Percentiles rank a stretch among this genome's conserved stretches.
These are phyloP conservation scores for Madoqua kirkii DNA, from an alignment of 2,113 vertebrate species.

Conservation along the genomic window DNA sequence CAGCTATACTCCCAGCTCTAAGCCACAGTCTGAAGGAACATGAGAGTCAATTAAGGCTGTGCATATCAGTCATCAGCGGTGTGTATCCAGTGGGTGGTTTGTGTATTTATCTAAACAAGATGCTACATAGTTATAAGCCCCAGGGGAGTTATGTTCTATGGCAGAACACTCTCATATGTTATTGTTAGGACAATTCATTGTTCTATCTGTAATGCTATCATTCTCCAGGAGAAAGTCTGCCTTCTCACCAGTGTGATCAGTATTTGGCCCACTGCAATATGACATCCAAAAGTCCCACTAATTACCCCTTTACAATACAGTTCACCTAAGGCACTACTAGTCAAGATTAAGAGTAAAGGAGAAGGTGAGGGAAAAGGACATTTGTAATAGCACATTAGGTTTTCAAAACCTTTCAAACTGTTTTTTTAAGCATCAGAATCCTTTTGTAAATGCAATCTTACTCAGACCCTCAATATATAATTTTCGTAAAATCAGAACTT, in stretches of 20 bases:
- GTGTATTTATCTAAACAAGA: slow-evolving; percentile 23
- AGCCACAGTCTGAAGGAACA: neutral
- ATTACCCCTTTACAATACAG: neutral
- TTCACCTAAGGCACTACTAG: neutral
- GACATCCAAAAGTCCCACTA: neutral
- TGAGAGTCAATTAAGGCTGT: neutral
- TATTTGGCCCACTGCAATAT: neutral
- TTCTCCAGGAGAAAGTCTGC: neutral
- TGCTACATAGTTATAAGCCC: neutral
- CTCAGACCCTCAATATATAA: neutral
- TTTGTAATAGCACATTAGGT: neutral
- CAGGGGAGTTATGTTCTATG: neutral
- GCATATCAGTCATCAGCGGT: neutral
- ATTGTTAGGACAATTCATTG: slow-evolving; percentile 17
- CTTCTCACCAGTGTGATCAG: neutral
- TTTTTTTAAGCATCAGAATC: neutral
- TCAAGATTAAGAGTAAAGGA: neutral
- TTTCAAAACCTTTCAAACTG: slow-evolving; percentile 4
- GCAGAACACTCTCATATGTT: neutral
- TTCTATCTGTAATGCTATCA: neutral
- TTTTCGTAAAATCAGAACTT: slow-evolving; percentile 30
- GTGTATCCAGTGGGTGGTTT: neutral
- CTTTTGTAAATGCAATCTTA: neutral
- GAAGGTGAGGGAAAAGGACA: neutral
- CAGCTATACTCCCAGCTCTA: neutral